Evolutionary conservation across 2,113 vertebrate genomes (phyloP).

Genomic region (Redunca redunca): DNA sequence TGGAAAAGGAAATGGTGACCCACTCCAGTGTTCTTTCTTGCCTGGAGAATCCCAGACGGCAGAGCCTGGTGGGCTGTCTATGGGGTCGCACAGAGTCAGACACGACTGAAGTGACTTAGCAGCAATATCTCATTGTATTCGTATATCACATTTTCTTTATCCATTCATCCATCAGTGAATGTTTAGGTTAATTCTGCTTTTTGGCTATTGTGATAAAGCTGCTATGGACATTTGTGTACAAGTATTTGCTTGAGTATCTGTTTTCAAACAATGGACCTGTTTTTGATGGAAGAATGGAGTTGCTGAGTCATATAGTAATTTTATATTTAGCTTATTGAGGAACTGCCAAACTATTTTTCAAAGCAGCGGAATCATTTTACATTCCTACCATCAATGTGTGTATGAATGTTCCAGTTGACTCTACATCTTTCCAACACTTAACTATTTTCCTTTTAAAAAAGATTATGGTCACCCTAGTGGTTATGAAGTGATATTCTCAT

Average conservation of each 20-base stretch:
- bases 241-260: slow-evolving; percentile 24
- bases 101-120: too few relatives aligned
- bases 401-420: neutral
- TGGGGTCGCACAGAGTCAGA: too few relatives aligned
- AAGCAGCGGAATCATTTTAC: neutral
- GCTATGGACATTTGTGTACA: neutral
- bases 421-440: neutral
- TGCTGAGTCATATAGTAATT: neutral
- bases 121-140: neutral
- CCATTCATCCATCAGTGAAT: neutral
- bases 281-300: neutral
- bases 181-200: neutral
- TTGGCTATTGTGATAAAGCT: neutral
- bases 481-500: neutral
- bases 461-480: neutral
- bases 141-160: neutral
- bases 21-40: too few relatives aligned
- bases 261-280: neutral
- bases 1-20: too few relatives aligned
- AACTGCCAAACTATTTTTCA: neutral
- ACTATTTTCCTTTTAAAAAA: neutral
- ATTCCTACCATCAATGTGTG: neutral
- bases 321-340: slow-evolving; percentile 10
- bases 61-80: too few relatives aligned
- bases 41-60: too few relatives aligned